Percentiles rank a stretch among this genome's conserved stretches.
Evolutionary conservation across 2,113 vertebrate species (phyloP).

Genomic region (Zosterops hypoxanthus): DNA sequence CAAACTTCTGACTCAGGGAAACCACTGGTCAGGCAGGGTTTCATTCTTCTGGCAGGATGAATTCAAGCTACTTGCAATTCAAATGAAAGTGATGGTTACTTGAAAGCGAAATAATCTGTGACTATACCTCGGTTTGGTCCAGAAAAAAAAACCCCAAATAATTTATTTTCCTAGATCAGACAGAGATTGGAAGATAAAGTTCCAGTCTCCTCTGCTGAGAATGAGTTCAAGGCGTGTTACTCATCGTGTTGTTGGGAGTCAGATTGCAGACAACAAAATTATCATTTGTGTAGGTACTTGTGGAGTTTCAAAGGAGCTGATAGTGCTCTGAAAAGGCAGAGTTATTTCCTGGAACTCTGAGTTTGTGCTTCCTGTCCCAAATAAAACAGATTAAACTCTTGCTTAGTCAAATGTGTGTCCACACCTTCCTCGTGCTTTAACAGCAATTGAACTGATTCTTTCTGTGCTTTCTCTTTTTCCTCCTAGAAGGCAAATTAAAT

Average conservation of each 20-base stretch:
- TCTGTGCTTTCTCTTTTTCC: neutral
- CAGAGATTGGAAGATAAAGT: constrained; percentile 10
- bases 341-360: neutral
- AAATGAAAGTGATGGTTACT: constrained; percentile 26
- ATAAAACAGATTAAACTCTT: neutral
- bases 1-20: constrained; percentile 1
- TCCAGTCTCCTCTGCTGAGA: neutral
- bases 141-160: neutral
- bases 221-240: neutral
- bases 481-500: neutral
- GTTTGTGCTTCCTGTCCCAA: neutral
- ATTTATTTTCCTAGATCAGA: neutral
- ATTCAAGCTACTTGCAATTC: constrained; percentile 1
- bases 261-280: neutral
- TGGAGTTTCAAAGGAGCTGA: neutral
- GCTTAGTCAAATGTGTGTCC: neutral
- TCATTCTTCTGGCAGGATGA: neutral
- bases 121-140: neutral
- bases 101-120: neutral
- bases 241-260: neutral
- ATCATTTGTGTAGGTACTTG: neutral
- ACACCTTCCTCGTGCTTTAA: neutral
- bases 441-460: neutral
- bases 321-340: neutral
- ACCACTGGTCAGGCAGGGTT: constrained; percentile 18